A percentile compares a stretch with the other conserved stretches of the same genome.
phyloP scores from a whole-genome alignment of 2,113 vertebrate genomes.

The Condylura cristata region DNA sequence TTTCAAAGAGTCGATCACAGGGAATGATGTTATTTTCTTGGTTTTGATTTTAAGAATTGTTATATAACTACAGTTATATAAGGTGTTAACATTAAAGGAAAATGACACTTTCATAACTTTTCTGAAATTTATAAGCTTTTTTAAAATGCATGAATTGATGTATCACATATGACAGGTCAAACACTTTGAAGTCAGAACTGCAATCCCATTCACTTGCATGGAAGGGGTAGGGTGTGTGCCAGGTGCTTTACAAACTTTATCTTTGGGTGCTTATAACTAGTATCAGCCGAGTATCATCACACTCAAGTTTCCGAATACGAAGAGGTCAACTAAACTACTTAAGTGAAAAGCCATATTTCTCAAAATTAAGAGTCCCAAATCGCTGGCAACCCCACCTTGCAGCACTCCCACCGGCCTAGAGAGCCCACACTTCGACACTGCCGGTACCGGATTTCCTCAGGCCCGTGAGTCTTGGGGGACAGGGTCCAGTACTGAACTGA shows the following conservation, averaged over 20 bases:
- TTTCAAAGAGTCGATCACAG: too few relatives aligned
- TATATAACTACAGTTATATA: background rate
- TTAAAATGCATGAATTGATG: background rate
- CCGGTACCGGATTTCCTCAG: background rate
- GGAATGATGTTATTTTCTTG: background rate
- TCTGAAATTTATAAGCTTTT: background rate
- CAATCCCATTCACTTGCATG: background rate
- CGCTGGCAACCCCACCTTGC: background rate
- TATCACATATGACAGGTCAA: constrained; percentile 10
- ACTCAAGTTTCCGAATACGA: background rate
- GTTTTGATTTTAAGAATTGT: background rate
- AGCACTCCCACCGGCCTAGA: background rate
- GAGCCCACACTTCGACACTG: too few relatives aligned
- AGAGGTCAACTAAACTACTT: background rate
- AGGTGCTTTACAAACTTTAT: background rate
- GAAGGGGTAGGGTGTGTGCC: background rate
- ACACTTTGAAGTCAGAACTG: background rate
- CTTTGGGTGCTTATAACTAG: background rate
- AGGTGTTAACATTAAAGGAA: background rate
- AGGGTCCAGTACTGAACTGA: background rate
- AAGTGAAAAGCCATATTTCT: background rate
- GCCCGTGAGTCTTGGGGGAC: background rate
- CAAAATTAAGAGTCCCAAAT: background rate
- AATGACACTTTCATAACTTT: constrained; percentile 4
- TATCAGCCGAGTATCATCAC: background rate